A percentile compares a stretch with the other conserved stretches of the same genome.
Conservation (phyloP, 2,113 vertebrate genomes). For the Lophochroa leadbeateri region DNA sequence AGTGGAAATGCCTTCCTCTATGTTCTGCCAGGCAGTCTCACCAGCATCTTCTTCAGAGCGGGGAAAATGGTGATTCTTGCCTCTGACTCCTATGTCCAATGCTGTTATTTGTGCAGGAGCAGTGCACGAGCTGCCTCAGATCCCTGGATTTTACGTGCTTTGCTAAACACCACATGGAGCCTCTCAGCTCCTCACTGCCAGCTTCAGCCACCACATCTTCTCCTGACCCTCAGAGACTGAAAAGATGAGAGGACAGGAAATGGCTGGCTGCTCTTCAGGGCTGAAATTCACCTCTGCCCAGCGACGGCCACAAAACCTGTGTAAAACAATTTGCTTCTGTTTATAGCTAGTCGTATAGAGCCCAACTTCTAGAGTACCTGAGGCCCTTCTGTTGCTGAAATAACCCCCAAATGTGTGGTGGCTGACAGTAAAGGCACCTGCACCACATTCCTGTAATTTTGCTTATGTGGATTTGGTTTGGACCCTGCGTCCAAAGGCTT, state of each 20-base stretch:
- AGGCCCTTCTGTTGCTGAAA: background rate
- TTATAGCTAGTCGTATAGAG: background rate
- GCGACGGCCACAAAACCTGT: rapidly evolving
- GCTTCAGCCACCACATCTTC: background rate
- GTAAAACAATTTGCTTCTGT: background rate
- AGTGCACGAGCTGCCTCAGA: background rate
- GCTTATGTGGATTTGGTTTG: background rate
- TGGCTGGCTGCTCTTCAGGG: background rate
- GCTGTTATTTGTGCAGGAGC: rapidly evolving
- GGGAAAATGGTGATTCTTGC: background rate
- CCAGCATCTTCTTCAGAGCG: background rate
- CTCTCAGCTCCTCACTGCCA: rapidly evolving
- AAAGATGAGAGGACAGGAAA: background rate
- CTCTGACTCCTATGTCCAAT: rapidly evolving
- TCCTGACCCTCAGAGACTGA: background rate
- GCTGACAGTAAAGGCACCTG: background rate
- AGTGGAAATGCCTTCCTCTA: background rate
- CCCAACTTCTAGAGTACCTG: background rate
- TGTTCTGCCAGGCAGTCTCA: rapidly evolving
- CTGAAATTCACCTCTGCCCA: background rate
- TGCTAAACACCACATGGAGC: background rate
- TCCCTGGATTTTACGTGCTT: rapidly evolving
- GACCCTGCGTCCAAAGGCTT: rapidly evolving
- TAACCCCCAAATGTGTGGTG: background rate
- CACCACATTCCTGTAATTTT: background rate